These are phyloP conservation scores for Parazoanthus darwini DNA, from an alignment of 92 coral and sea anemone genomes.

Conservation along the genomic window DNA sequence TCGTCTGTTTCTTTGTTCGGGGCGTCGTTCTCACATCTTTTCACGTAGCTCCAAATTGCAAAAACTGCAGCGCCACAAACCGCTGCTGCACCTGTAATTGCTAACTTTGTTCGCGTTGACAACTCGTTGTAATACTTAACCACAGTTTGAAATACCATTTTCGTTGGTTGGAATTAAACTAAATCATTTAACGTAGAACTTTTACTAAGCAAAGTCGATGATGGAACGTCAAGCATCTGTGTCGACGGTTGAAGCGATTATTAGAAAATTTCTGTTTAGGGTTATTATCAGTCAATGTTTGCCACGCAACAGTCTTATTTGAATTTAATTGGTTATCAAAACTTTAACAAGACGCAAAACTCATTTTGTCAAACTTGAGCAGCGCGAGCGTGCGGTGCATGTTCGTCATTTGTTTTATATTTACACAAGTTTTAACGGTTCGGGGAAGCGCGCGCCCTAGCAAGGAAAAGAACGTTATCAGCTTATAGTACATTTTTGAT, in stretches of 20 bases:
- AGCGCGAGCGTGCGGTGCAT: not conserved
- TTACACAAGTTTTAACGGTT: not conserved
- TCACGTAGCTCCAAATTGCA: slow-evolving; percentile 11
- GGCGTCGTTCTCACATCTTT: not conserved
- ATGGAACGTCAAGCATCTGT: not conserved
- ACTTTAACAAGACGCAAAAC: not conserved
- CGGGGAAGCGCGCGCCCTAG: not conserved
- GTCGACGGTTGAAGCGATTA: not conserved
- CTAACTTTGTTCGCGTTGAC: slow-evolving; percentile 23
- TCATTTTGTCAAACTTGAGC: not conserved
- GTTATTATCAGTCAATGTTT: not conserved
- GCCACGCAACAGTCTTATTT: not conserved
- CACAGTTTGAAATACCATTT: slow-evolving; percentile 12
- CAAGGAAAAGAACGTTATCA: not conserved
- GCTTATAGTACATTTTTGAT: no score
- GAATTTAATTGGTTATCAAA: not conserved
- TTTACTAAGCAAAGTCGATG: not conserved
- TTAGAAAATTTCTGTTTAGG: not conserved
- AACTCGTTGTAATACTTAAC: slow-evolving; percentile 11
- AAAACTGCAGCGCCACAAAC: not conserved
- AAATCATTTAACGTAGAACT: not conserved
- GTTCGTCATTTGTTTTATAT: not conserved
- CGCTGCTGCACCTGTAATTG: not conserved
- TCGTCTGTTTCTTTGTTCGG: not conserved
- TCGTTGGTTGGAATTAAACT: not conserved